Base-by-base conservation (phyloP, 2,888 invertebrate species). In the Luperina nickerlii region DNA sequence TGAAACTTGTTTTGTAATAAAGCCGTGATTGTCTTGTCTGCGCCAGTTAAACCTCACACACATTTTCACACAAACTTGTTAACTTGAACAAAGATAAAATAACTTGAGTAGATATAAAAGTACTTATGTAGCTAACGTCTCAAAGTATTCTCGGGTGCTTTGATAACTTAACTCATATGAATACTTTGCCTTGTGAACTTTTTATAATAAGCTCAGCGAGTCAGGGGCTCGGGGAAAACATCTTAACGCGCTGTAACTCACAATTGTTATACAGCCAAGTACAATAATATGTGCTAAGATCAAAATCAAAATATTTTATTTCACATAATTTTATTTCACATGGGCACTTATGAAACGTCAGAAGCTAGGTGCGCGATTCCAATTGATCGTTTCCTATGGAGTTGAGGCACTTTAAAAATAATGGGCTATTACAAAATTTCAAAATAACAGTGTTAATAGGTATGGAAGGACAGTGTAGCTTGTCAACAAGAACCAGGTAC, bases 151-250 rank as follows among this genome's bases (percentile, higher is more conserved):
- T 67, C 67, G 51, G 13, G 51, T 51, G 66, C 84, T 79, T 79
- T 84, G 84, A 84, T 80, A 84, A 84, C 84, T 84, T 67, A 67
- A 60, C 79, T 78, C 79, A 67, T 84, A 84, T 68, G 67, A 68
- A 84, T 62, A 84, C 79, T 80, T 79, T 20, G 27, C 15, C 32
- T 60, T 68, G 15, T 45, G 9, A 84, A 84, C 24, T 78, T 84
- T 83, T 78, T 54, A 9, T 67, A 27, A 54, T 78, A 84, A 67
- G 42, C 24, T 60, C 8, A 3, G 42, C 24, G 27, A 32, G n/a
- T n/a, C 4, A 27, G 13, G 20, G 20, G 45, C 51, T 38, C 13
- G 54, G 13, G 20, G 24, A 62, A 60, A 67, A 67, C 60, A 78
- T 67, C 32, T 24, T 4, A 4, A 78, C 32, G 38, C 45, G 1